A percentile compares a stretch with the other conserved stretches of the same genome.
Evolutionary conservation across 2,113 vertebrate genomes (phyloP).

Genomic region (Clarias macrocephalus): DNA sequence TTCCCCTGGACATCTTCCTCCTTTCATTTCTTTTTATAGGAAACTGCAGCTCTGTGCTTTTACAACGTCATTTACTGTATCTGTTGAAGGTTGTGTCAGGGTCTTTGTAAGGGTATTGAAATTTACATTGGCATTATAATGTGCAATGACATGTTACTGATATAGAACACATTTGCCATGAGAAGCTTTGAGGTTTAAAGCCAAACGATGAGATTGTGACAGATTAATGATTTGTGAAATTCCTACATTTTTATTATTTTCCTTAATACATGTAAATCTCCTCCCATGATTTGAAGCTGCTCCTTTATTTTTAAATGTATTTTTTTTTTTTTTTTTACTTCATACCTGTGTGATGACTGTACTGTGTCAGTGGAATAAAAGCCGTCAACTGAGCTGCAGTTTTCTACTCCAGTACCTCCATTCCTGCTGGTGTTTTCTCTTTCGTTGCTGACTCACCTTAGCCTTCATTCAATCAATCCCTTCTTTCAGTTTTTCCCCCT

Average conservation of each 20-base stretch:
- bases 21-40: constrained; percentile 44
- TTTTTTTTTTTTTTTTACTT: background rate
- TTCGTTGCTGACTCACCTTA: constrained; percentile 32
- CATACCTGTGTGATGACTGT: background rate
- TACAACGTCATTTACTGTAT: background rate
- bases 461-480: constrained; percentile 31
- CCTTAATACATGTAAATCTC: background rate
- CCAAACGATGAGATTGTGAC: background rate
- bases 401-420: constrained; percentile 34
- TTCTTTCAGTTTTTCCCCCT: constrained; percentile 6
- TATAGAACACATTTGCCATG: background rate
- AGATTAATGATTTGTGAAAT: background rate
- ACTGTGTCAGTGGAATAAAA: background rate
- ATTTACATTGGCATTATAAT: background rate
- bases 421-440: background rate
- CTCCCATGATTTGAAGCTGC: background rate
- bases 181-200: background rate
- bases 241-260: no score
- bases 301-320: no score
- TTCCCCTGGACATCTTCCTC: constrained; percentile 35
- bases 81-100: background rate
- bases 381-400: constrained; percentile 44
- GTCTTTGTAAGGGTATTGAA: background rate
- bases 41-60: constrained; percentile 64
- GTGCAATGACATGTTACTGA: background rate